Conservation (phyloP, 2,113 vertebrate species). For the Ictidomys tridecemlineatus region DNA sequence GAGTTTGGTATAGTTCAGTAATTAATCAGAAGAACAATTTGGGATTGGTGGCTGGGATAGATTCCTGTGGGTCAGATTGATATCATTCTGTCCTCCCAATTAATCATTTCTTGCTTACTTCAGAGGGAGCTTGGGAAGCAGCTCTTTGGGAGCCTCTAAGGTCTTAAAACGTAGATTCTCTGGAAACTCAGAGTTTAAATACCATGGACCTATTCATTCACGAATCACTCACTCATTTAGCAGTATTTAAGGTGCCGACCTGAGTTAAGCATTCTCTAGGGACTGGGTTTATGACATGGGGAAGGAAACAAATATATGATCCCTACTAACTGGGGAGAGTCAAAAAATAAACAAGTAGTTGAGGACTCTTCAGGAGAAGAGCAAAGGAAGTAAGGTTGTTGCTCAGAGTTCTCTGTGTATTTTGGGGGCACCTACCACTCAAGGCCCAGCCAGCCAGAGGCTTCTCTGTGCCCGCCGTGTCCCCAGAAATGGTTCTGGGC, state of each 20-base stretch:
- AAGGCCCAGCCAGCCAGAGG: neutral
- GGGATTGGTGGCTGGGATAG: neutral
- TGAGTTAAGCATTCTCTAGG: neutral
- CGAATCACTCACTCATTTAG: neutral
- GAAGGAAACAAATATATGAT: neutral
- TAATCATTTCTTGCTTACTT: slow-evolving; percentile 26
- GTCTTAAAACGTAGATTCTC: slow-evolving; percentile 28
- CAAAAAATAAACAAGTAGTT: neutral
- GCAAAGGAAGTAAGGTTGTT: neutral
- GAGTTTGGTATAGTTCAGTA: slow-evolving; percentile 11
- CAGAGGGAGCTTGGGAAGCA: neutral
- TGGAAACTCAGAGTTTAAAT: neutral
- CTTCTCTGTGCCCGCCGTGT: no score
- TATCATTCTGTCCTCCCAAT: neutral
- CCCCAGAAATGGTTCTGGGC: neutral
- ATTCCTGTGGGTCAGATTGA: neutral
- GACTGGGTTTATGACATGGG: neutral
- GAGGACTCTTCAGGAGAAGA: neutral
- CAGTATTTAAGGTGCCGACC: neutral
- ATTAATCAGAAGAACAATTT: slow-evolving; percentile 43
- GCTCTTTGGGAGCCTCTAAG: neutral
- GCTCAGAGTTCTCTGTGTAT: neutral
- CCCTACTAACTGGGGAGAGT: neutral
- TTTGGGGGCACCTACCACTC: neutral
- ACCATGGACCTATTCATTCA: neutral